These are phyloP conservation scores for Oxygymnocypris stewartii DNA, from an alignment of 2,113 vertebrate species.

Conservation along the genomic window DNA sequence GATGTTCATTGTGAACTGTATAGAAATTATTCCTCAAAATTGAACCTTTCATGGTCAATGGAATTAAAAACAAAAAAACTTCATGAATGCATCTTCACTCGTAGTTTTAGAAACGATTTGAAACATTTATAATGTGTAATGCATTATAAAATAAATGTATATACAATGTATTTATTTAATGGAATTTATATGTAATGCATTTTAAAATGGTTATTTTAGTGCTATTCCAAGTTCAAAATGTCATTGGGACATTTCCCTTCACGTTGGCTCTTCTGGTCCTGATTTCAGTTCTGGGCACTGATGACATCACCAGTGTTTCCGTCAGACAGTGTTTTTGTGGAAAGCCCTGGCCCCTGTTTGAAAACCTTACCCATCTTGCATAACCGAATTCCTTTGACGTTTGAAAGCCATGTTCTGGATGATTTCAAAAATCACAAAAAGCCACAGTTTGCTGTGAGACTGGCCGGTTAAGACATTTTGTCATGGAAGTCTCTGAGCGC, in stretches of 20 bases:
- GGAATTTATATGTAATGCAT: too few relatives aligned
- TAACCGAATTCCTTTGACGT: conserved; percentile 12
- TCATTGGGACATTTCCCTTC: neutral
- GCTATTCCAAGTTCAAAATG: neutral
- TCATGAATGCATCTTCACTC: neutral
- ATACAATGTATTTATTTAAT: too few relatives aligned
- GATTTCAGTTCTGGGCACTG: neutral
- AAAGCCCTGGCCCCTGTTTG: conserved; percentile 16
- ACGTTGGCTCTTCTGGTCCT: neutral
- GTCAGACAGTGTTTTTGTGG: neutral
- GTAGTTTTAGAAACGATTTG: neutral
- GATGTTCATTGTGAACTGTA: neutral
- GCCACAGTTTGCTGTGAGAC: neutral
- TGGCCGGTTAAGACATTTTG: neutral
- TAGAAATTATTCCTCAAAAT: neutral
- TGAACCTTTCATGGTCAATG: neutral
- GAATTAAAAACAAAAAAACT: neutral
- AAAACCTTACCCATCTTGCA: conserved; percentile 28
- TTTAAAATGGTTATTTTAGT: neutral
- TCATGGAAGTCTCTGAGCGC: neutral
- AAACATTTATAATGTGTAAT: too few relatives aligned
- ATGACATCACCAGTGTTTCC: neutral
- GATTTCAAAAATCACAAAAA: neutral
- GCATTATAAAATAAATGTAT: too few relatives aligned
- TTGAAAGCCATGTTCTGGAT: neutral